Base-by-base conservation (phyloP, 1,140 invertebrate species). In the Microplitis mediator region DNA sequence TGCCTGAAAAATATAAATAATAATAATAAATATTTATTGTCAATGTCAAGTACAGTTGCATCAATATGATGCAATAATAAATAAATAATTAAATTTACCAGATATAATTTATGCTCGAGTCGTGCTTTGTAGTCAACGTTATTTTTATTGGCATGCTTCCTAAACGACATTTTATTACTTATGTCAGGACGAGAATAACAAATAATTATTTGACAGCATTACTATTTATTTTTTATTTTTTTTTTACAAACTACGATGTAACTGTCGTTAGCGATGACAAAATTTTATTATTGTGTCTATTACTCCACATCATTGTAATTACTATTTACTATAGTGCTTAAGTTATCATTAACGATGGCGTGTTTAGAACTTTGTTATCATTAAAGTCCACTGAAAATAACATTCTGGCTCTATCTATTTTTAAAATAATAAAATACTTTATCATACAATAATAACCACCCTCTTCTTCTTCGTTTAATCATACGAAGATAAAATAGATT, bases 31-130 rank as follows among this genome's bases (percentile, higher is more conserved):
- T 39, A 58, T 31, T 34, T 72, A 69, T 39, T 36, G 62, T 11
- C 39, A 60, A 76, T 23, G 8, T 63, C 32, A 63, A 39, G 62
- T 36, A 5, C 39, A 39, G 62, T 66, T 23, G 13, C 32, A 70
- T 58, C 11, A 14, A 66, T 61, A 23, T 35, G 11, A 13, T 31
- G 36, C 35, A 16, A 45, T 35, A 31, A 67, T 50, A 4, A 9
- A 36, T 54, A 58, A 75, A 69, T 52, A 72, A 36, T 16, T 62
- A 23, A 74, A 84, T 85, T 79, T 81, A 90, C 89, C 86, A 93
- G 80, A 79, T 93, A 93, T 52, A 93, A 82, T 83, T 93, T 93
- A 78, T 91, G 89, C 76, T 93, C 91, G n/a, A 93, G 79, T 74
- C 88, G 89, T n/a, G 90, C 87, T 85, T 91, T 91, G 72, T 89